Conservation (phyloP, 2,113 vertebrate genomes). For the Mixornis gularis region DNA sequence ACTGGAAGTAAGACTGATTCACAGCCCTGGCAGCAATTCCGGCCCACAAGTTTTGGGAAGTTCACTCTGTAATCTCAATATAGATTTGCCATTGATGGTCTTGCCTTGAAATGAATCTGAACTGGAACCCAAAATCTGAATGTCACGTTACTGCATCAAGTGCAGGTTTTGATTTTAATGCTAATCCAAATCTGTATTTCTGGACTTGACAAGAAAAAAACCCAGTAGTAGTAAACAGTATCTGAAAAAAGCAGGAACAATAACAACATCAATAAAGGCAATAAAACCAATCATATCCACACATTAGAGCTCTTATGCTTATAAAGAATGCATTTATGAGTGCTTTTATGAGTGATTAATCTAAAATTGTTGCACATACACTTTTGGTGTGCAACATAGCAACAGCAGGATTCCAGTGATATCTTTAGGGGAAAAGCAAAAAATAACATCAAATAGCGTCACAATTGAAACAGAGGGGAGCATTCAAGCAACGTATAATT, state of each 20-base stretch:
- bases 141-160: neutral
- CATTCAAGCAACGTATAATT: neutral
- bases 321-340: conserved; percentile 3
- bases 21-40: neutral
- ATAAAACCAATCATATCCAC: neutral
- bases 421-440: neutral
- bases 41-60: neutral
- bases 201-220: neutral
- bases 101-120: neutral
- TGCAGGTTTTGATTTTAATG: neutral
- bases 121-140: neutral
- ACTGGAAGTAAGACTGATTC: neutral
- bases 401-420: neutral
- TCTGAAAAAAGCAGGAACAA: neutral
- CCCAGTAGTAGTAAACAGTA: neutral
- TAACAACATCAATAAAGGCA: neutral
- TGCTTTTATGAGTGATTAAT: neutral
- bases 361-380: neutral
- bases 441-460: neutral
- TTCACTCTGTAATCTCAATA: neutral
- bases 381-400: neutral
- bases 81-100: neutral
- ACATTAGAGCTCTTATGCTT: neutral
- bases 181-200: neutral
- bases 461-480: neutral